These are phyloP conservation scores for Trichogramma pretiosum DNA, from an alignment of 1,140 invertebrate species.

Conservation along the genomic window DNA sequence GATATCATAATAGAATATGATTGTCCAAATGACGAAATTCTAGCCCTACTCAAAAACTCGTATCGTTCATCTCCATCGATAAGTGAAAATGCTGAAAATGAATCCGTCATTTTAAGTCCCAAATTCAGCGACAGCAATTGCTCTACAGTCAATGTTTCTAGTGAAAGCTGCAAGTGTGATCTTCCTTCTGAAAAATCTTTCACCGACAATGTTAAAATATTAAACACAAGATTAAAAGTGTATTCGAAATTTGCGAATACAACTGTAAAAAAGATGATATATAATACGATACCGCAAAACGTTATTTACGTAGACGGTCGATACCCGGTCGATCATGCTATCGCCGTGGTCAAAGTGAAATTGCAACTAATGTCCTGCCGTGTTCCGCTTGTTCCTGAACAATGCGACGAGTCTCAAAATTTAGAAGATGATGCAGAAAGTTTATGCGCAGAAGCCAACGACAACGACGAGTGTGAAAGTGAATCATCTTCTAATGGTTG, in stretches of 20 bases:
- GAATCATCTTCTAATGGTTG: conserved; percentile 11
- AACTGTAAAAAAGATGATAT: too few relatives aligned
- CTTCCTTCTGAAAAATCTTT: too few relatives aligned
- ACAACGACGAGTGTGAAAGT: conserved; percentile 7
- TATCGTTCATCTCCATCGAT: background rate
- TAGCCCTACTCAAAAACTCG: background rate
- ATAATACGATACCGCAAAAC: conserved; percentile 43
- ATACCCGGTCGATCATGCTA: conserved; percentile 36
- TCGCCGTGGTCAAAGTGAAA: conserved; percentile 40
- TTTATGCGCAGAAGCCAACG: background rate
- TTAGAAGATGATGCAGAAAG: background rate
- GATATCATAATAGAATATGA: conserved; percentile 47
- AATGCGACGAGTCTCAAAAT: conserved; percentile 1
- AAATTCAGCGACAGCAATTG: too few relatives aligned
- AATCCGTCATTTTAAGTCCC: too few relatives aligned
- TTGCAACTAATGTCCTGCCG: conserved; percentile 37
- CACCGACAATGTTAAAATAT: background rate
- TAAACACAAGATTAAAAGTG: background rate
- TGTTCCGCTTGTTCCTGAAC: conserved; percentile 37
- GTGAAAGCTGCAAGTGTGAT: too few relatives aligned
- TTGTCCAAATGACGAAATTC: conserved; percentile 46
- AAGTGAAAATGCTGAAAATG: background rate
- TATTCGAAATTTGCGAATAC: background rate
- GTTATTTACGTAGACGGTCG: conserved; percentile 51
- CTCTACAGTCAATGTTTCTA: too few relatives aligned